Base-by-base conservation (phyloP, 2,797 vertebrate genomes). In the Cetoscarus ocellatus region DNA sequence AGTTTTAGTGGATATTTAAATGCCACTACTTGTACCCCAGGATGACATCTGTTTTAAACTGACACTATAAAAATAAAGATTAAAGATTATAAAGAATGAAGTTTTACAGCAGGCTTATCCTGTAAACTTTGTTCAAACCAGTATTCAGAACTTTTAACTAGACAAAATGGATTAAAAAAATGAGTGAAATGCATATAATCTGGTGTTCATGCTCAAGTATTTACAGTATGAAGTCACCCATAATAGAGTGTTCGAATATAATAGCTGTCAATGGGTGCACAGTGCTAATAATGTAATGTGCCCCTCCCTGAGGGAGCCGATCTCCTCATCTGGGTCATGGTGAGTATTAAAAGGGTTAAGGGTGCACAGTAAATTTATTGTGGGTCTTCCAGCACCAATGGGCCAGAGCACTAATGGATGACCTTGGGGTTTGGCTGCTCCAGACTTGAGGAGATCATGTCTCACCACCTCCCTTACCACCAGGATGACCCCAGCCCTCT, bases 371-470 rank as follows among this genome's bases (percentile, higher is more conserved):
- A 96, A 96, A 98, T 98, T 98, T 97, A 98, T 97, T 95, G 96
- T 94, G 71, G 93, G 93, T 95, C 94, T 94, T 92, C 82, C 89
- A 88, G 94, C 90, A 92, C 93, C 86, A 93, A 95, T 94, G 93
- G 93, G 91, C 93, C 91, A 89, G 97, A 98, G 96, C 97, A 97
- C 97, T 99, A 99, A 99, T 99, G 97, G 97, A 96, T 98, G 97
- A 99, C 98, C 98, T 97, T 98, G 96, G 96, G 96, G 94, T 96
- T 96, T 90, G 90, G 95, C 95, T 93, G 7, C 95, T 95, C 94
- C 96, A 98, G 95, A 95, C 96, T 95, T 80, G 38, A 93, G 94
- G 96, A 98, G 92, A 93, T 93, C 92, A 93, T 91, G 91, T 93
- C 92, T 92, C 97, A 97, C 92, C 92, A 94, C 92, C 93, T 92